Evolutionary conservation across 2,797 vertebrate species (phyloP).

Genomic region (Threskiornis aethiopicus): DNA sequence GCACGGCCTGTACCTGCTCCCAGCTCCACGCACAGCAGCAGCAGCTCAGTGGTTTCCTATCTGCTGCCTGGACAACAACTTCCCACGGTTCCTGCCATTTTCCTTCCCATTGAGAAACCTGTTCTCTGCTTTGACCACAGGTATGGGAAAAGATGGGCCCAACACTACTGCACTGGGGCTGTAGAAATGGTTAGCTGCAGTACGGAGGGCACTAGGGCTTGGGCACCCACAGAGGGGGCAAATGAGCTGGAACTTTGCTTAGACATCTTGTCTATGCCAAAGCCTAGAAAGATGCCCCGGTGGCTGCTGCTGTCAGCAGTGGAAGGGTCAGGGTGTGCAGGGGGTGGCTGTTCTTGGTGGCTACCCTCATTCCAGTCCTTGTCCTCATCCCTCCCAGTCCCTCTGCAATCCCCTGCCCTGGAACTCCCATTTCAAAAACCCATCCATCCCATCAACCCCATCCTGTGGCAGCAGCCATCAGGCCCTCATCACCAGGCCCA

Average conservation of each 20-base stretch:
- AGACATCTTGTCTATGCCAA: background rate
- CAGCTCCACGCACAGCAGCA: background rate
- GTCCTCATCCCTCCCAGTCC: too few species aligned
- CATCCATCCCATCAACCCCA: background rate
- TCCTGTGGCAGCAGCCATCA: background rate
- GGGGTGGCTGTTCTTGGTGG: background rate
- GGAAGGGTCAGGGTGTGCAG: too few species aligned
- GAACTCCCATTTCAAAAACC: background rate
- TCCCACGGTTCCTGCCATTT: background rate
- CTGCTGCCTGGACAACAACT: background rate
- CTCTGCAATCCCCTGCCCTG: background rate
- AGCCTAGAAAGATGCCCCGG: background rate
- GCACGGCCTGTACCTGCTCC: background rate
- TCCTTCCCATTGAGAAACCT: background rate
- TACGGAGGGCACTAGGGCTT: background rate
- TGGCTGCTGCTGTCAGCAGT: background rate
- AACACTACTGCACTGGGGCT: fast-evolving
- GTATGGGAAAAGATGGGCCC: background rate
- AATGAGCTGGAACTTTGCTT: background rate
- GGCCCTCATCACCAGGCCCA: background rate
- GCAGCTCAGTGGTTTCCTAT: background rate
- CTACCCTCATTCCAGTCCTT: background rate
- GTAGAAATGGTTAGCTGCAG: background rate
- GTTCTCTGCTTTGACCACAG: background rate
- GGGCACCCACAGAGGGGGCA: background rate